Conservation (phyloP, 2,113 vertebrate genomes). For the Xenopus laevis region DNA sequence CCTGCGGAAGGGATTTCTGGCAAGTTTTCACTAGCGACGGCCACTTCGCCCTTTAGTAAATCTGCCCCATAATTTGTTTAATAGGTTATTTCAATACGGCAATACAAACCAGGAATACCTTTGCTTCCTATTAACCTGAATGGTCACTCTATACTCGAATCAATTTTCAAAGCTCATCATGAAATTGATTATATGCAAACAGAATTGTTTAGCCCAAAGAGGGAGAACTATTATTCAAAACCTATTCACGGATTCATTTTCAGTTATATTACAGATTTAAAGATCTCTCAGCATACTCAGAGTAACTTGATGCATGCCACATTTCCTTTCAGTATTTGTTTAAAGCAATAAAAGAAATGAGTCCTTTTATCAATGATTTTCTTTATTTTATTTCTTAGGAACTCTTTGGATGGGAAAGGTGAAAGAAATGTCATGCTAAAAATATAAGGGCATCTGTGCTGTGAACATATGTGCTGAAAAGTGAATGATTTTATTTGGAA, state of each 20-base stretch:
- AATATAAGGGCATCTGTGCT: background rate
- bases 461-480: background rate
- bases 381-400: background rate
- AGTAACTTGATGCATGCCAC: no score
- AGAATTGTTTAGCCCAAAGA: constrained; percentile 12
- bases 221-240: background rate
- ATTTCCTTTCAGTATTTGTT: no score
- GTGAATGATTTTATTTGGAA: background rate
- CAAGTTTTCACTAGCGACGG: no score
- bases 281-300: no score
- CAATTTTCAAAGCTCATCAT: constrained; percentile 22
- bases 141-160: constrained; percentile 12
- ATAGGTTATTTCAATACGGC: constrained; percentile 1
- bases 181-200: constrained; percentile 33
- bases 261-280: background rate
- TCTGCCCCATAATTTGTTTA: no score
- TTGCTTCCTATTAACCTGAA: background rate
- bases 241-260: constrained; percentile 7
- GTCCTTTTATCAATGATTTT: background rate
- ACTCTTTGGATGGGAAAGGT: background rate
- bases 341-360: no score
- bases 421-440: background rate
- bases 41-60: no score
- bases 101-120: background rate
- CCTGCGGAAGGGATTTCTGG: no score